A percentile compares a stretch with the other conserved stretches of the same genome.
Evolutionary conservation across 2,797 vertebrate species (phyloP).

Genomic region (Eospalax fontanierii): DNA sequence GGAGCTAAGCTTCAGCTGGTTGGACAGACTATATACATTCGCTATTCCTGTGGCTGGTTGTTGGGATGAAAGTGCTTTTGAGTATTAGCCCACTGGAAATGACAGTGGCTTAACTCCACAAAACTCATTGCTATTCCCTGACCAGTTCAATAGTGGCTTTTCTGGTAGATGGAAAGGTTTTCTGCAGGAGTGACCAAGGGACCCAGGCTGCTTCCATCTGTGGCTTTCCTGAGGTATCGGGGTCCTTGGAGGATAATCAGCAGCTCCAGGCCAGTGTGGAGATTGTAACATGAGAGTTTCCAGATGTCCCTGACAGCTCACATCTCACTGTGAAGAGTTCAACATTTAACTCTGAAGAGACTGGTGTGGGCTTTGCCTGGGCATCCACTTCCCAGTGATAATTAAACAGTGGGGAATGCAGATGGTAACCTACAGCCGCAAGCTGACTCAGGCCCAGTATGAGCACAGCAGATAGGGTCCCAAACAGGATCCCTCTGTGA

Average conservation of each 20-base stretch:
- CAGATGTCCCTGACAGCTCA: not conserved
- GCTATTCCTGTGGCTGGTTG: not conserved
- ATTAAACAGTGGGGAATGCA: not conserved
- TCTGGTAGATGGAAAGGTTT: not conserved
- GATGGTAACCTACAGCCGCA: not conserved
- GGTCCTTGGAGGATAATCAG: not conserved
- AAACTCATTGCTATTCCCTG: slow-evolving; percentile 4
- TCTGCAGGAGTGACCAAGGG: not conserved
- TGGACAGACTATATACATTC: not conserved
- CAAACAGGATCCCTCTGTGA: slow-evolving; percentile 7
- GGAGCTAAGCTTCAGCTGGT: not conserved
- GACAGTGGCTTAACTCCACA: not conserved
- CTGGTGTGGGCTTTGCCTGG: not conserved
- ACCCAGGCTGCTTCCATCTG: not conserved
- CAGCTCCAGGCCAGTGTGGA: not conserved
- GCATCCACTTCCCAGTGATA: not conserved
- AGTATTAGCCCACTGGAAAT: not conserved
- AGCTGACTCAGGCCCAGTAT: not conserved
- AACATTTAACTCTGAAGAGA: not conserved
- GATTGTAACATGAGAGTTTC: not conserved
- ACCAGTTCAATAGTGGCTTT: not conserved
- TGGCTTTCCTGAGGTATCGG: not conserved
- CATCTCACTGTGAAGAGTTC: not conserved
- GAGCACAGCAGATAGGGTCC: not conserved
- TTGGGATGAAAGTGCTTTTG: slow-evolving; percentile 2